Evolutionary conservation across 2,888 invertebrate genomes (phyloP).

Genomic region (Plusia festucae): DNA sequence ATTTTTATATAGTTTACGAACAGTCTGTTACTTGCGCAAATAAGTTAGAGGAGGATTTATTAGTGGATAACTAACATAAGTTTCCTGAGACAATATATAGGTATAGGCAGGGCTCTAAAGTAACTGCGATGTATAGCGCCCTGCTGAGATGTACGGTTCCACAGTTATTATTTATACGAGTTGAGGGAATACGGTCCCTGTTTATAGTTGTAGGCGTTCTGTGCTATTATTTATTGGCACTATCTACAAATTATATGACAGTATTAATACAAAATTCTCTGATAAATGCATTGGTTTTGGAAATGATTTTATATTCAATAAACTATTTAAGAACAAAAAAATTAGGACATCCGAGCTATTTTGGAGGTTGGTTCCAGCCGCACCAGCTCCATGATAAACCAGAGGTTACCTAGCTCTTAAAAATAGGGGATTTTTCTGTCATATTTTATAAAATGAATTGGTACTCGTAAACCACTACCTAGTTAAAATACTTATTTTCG

Average conservation of each 20-base stretch:
- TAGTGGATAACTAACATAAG: constrained; percentile 1
- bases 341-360: no score
- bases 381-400: no score
- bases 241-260: background rate
- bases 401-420: no score
- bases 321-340: no score
- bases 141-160: constrained; percentile 60
- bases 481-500: no score
- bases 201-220: constrained; percentile 41
- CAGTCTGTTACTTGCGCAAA: background rate
- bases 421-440: no score
- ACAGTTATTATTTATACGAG: constrained; percentile 57
- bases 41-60: background rate
- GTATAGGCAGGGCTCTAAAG: constrained; percentile 42
- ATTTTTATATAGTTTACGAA: background rate
- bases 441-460: no score
- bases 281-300: background rate
- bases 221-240: constrained; percentile 42
- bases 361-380: no score
- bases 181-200: constrained; percentile 39
- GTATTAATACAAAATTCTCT: background rate
- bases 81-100: constrained; percentile 50
- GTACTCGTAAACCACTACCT: no score
- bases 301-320: no score
- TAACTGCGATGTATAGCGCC: constrained; percentile 52